Percentiles rank a stretch among this genome's conserved stretches.
Conservation (phyloP, 1,140 invertebrate genomes). For the Neotoxoptera formosana region DNA sequence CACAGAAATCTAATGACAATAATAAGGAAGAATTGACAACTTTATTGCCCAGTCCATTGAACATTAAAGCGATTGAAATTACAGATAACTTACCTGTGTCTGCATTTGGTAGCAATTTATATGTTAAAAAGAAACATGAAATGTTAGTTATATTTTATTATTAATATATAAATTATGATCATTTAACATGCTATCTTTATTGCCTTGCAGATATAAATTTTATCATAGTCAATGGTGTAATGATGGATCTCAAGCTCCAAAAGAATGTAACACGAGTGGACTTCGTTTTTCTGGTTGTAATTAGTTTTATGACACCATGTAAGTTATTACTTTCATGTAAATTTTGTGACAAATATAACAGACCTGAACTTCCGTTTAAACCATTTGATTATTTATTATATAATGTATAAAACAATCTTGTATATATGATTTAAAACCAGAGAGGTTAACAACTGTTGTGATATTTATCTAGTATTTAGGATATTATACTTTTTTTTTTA, state of each 20-base stretch:
- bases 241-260: conserved; percentile 19
- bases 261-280: not conserved
- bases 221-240: conserved; percentile 38
- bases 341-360: conserved; percentile 8
- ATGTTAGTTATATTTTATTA: not conserved
- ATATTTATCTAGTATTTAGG: conserved; percentile 53
- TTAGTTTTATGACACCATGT: not conserved
- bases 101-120: conserved; percentile 61
- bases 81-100: conserved; percentile 62
- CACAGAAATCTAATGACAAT: conserved; percentile 42
- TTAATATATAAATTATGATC: not conserved
- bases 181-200: not conserved
- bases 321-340: not conserved
- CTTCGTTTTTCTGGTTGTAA: conserved; percentile 34
- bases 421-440: conserved; percentile 15
- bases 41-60: conserved; percentile 62
- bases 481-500: not conserved
- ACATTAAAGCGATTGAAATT: conserved; percentile 62
- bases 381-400: not conserved
- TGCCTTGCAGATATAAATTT: conserved; percentile 4
- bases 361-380: conserved; percentile 4
- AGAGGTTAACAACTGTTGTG: conserved; percentile 23
- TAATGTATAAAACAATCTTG: conserved; percentile 26
- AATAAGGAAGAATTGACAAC: conserved; percentile 59
- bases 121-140: conserved; percentile 13